Evolutionary conservation across 1,140 invertebrate species (phyloP).

Genomic region (Conus ventricosus): DNA sequence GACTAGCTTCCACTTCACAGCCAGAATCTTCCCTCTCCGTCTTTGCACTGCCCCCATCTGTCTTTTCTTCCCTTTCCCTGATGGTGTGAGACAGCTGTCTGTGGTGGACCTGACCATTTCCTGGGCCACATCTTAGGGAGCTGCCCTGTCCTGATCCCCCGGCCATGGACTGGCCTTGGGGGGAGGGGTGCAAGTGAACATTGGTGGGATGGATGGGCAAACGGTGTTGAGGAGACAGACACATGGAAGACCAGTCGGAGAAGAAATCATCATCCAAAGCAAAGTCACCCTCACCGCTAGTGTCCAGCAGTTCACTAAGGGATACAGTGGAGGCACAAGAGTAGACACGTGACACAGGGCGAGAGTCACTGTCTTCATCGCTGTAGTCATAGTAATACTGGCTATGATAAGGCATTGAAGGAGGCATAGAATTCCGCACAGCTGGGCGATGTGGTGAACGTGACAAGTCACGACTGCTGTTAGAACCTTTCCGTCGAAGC

Average conservation of each 20-base stretch:
- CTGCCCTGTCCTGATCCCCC: background rate
- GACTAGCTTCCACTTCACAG: constrained; percentile 27
- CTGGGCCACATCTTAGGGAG: background rate
- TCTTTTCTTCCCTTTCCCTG: background rate
- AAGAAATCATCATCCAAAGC: constrained; percentile 64
- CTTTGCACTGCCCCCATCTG: background rate
- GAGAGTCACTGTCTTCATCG: constrained; percentile 67
- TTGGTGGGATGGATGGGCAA: constrained; percentile 3
- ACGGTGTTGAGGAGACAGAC: constrained; percentile 41
- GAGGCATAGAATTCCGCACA: constrained; percentile 31
- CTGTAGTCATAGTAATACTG: constrained; percentile 71
- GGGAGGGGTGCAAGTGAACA: background rate
- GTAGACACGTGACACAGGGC: constrained; percentile 60
- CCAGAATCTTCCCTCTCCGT: constrained; percentile 19
- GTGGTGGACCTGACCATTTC: background rate
- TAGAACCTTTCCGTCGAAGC: background rate
- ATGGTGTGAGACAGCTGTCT: background rate
- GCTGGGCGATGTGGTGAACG: background rate
- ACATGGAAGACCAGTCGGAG: constrained; percentile 57
- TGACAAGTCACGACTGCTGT: background rate
- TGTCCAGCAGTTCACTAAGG: constrained; percentile 66
- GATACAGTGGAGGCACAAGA: constrained; percentile 64
- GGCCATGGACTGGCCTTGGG: background rate
- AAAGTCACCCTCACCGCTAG: constrained; percentile 57
- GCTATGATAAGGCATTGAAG: constrained; percentile 43